Percentiles rank a stretch among this genome's conserved stretches.
phyloP scores from a whole-genome alignment of 2,113 vertebrate genomes.

The Platichthys flesus region DNA sequence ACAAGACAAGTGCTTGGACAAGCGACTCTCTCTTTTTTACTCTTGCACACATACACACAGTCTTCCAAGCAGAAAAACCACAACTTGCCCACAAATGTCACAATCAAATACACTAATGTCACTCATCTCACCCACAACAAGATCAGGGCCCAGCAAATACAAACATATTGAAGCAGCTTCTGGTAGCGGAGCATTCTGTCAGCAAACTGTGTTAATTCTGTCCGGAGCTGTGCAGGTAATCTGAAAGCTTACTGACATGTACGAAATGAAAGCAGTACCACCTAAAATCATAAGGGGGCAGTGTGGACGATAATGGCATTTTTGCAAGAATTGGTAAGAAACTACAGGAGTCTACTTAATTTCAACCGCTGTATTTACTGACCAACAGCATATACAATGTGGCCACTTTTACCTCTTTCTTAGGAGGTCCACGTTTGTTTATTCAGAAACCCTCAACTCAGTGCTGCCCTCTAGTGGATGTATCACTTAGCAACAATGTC shows the following conservation, averaged over 20 bases:
- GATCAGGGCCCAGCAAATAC: constrained; percentile 29
- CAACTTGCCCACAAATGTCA: constrained; percentile 53
- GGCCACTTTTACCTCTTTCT: too few species aligned
- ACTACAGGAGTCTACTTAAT: too few species aligned
- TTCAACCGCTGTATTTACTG: too few species aligned
- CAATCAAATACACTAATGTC: constrained; percentile 46
- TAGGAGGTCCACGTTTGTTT: too few species aligned
- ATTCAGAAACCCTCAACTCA: too few species aligned
- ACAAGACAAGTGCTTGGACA: constrained; percentile 61
- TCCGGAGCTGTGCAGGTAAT: background rate
- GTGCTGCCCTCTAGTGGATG: background rate
- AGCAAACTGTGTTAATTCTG: background rate
- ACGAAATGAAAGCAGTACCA: background rate
- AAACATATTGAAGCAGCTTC: constrained; percentile 47
- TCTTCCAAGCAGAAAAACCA: constrained; percentile 39
- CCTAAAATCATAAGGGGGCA: background rate
- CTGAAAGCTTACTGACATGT: background rate
- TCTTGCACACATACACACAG: constrained; percentile 7
- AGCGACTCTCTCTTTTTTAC: constrained; percentile 16
- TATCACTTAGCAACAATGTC: background rate
- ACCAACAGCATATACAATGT: too few species aligned
- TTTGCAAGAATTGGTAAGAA: too few species aligned
- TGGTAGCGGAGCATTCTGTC: background rate
- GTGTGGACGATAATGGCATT: too few species aligned
- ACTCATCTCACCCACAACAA: constrained; percentile 57